These are phyloP conservation scores for Sebastes minor DNA, from an alignment of 2,797 vertebrate species.

Conservation along the genomic window DNA sequence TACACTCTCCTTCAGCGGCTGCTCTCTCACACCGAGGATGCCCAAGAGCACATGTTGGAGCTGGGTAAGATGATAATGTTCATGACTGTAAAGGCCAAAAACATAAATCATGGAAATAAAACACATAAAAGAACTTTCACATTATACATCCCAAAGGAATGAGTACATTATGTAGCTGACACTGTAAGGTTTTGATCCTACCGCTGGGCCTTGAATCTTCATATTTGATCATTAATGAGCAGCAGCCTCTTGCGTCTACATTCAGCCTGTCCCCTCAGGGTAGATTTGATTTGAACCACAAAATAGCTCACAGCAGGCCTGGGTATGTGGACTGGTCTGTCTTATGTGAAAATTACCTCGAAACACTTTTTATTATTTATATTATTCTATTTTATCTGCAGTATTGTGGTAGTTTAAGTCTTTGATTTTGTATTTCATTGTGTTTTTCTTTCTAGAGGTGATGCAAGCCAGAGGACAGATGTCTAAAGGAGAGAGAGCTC, in stretches of 20 bases:
- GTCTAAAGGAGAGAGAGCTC: constrained; percentile 85
- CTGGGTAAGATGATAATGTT: constrained; percentile 81
- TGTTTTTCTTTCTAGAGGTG: constrained; percentile 69
- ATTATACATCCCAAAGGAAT: not conserved
- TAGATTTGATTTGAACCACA: not conserved
- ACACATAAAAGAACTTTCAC: not conserved
- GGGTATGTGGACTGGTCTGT: not conserved
- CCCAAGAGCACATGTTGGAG: constrained; percentile 90
- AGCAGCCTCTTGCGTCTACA: not conserved
- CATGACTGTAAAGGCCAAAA: not conserved
- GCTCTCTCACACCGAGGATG: constrained; percentile 89
- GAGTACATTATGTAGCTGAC: not conserved
- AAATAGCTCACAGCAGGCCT: not conserved
- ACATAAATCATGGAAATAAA: not conserved
- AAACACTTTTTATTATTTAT: not conserved
- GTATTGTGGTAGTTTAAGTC: not conserved
- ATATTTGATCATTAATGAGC: not conserved
- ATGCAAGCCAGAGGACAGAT: constrained; percentile 77
- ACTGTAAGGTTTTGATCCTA: not conserved
- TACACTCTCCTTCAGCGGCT: constrained; percentile 91
- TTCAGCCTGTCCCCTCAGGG: not conserved
- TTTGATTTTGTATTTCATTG: constrained; percentile 1
- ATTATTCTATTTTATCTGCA: not conserved
- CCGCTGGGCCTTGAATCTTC: not conserved
- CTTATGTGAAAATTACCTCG: not conserved